phyloP scores from a whole-genome alignment of 2,888 invertebrate species.

The Sclerodermus sp. region DNA sequence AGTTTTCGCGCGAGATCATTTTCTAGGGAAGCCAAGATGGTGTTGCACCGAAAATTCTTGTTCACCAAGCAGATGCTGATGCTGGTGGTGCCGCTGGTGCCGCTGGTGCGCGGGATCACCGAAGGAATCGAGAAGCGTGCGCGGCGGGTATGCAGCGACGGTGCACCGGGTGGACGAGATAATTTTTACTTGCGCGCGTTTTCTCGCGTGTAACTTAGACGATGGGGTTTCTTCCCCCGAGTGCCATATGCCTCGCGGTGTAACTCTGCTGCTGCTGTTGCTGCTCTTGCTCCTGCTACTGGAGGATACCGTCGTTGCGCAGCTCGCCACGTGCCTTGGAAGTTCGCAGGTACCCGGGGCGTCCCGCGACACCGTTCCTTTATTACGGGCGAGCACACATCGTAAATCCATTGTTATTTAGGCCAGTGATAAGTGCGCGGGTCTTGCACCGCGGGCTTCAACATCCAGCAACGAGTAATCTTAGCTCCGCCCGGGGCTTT shows the following conservation, averaged over 20 bases:
- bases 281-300: too few relatives aligned
- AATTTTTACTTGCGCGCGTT: slow-evolving; percentile 9
- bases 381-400: slow-evolving; percentile 10
- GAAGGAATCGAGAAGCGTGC: too few relatives aligned
- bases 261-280: too few relatives aligned
- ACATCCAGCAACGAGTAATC: slow-evolving; percentile 14
- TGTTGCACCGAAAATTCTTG: too few relatives aligned
- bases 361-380: too few relatives aligned
- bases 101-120: slow-evolving; percentile 15
- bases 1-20: too few relatives aligned
- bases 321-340: slow-evolving; percentile 29
- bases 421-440: slow-evolving; percentile 24
- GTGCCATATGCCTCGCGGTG: slow-evolving; percentile 22
- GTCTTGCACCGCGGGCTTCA: background rate
- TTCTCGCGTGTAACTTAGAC: slow-evolving; percentile 1
- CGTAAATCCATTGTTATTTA: slow-evolving; percentile 27
- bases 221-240: slow-evolving; percentile 4
- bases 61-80: too few relatives aligned
- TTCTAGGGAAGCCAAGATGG: too few relatives aligned
- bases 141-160: slow-evolving; percentile 2
- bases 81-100: too few relatives aligned
- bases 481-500: slow-evolving; percentile 9
- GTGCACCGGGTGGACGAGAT: background rate
- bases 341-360: slow-evolving; percentile 13
- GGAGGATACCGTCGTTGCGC: too few relatives aligned